Evolutionary conservation across 1,140 invertebrate species (phyloP).

Genomic region (Armadillidium nasatum): DNA sequence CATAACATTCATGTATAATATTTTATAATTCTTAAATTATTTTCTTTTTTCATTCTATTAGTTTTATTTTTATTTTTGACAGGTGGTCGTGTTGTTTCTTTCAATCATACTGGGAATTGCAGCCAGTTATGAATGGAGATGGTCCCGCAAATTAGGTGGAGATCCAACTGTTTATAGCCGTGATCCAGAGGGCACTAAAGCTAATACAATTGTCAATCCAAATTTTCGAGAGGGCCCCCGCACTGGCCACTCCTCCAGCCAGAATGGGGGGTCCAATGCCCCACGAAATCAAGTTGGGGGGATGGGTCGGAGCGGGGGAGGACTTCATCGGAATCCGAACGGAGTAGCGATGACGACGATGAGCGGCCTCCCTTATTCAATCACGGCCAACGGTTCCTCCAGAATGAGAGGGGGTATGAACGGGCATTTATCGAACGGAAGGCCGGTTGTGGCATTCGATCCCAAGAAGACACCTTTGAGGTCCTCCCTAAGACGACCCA

Average conservation of each 20-base stretch:
- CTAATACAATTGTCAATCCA: constrained; percentile 42
- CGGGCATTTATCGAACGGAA: constrained; percentile 22
- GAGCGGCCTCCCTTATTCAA: constrained; percentile 36
- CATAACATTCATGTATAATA: too few species aligned
- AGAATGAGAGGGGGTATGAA: not conserved
- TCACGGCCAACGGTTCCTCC: constrained; percentile 31
- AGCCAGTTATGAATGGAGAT: constrained; percentile 36
- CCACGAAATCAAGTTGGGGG: not conserved
- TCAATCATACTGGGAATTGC: constrained; percentile 28
- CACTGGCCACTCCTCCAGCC: not conserved
- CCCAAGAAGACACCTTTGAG: constrained; percentile 38
- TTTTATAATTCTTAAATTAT: too few species aligned
- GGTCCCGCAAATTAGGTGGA: constrained; percentile 38
- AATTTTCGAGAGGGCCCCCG: constrained; percentile 21
- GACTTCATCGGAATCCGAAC: constrained; percentile 32
- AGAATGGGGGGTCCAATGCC: not conserved
- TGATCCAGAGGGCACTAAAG: constrained; percentile 39
- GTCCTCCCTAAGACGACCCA: constrained; percentile 42
- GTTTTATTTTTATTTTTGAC: not conserved
- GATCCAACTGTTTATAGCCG: constrained; percentile 38
- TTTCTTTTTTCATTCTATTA: too few species aligned
- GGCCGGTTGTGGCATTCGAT: constrained; percentile 33
- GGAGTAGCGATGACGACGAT: constrained; percentile 35
- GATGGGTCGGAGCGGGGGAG: constrained; percentile 11
- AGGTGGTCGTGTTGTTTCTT: constrained; percentile 30